Conservation (phyloP, 2,113 vertebrate genomes). For the Campylomormyrus numenius region DNA sequence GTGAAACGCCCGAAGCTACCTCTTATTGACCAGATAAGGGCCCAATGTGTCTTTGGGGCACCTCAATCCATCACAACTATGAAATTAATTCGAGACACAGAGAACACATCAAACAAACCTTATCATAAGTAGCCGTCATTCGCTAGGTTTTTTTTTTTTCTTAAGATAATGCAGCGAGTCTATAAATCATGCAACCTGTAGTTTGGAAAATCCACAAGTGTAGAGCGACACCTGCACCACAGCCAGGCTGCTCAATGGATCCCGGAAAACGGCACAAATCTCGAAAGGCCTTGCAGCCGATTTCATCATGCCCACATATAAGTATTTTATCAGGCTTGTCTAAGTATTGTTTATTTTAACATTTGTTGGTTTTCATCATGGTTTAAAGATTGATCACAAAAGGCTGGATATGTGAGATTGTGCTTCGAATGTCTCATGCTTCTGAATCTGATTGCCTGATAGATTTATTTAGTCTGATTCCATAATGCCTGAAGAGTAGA, state of each 20-base stretch:
- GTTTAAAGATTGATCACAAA: neutral
- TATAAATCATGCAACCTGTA: neutral
- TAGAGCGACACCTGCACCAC: neutral
- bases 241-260: neutral
- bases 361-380: neutral
- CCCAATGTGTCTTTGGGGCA: neutral
- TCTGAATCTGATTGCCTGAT: neutral
- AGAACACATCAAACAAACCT: neutral
- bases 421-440: neutral
- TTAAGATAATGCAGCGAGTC: neutral
- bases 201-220: neutral
- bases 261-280: neutral
- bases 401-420: neutral
- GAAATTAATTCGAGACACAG: neutral
- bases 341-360: neutral
- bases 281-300: neutral
- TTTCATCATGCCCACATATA: neutral
- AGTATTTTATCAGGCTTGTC: conserved; percentile 9
- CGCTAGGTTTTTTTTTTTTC: neutral
- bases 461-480: neutral
- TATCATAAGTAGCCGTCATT: neutral
- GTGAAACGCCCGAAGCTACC: neutral
- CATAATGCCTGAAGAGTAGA: neutral
- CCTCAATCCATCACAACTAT: neutral
- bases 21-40: neutral